Evolutionary conservation across 2,888 invertebrate species (phyloP).

Genomic region (Callimorpha dominula): DNA sequence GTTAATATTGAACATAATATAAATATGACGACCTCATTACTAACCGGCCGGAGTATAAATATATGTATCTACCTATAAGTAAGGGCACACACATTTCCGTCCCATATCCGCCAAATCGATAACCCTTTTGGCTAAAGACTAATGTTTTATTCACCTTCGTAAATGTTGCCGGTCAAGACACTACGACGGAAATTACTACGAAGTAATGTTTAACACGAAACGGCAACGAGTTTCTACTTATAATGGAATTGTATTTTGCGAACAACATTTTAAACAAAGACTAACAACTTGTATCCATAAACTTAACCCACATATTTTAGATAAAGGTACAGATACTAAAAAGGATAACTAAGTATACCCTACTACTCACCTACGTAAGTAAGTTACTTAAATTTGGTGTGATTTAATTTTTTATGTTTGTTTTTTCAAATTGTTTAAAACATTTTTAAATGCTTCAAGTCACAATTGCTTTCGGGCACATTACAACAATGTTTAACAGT

Average conservation of each 20-base stretch:
- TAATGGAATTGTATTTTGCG: neutral
- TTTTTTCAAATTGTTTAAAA: neutral
- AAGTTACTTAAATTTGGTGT: neutral
- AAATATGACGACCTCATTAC: neutral
- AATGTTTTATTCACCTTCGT: neutral
- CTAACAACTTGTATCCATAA: too few species aligned
- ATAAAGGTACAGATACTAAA: neutral
- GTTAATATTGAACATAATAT: neutral
- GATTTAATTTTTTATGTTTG: neutral
- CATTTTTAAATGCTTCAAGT: neutral
- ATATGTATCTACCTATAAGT: neutral
- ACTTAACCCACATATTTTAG: too few species aligned
- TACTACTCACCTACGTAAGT: neutral
- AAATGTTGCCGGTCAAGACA: neutral
- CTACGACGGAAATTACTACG: too few species aligned
- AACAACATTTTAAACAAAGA: neutral
- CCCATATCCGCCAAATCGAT: neutral
- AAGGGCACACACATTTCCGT: neutral
- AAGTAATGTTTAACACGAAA: too few species aligned
- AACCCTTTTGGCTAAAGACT: neutral
- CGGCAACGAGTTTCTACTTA: too few species aligned
- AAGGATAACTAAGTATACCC: neutral
- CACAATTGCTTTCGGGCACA: neutral
- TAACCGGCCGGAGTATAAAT: neutral
- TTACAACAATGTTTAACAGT: too few species aligned